Evolutionary conservation across 2,797 vertebrate genomes (phyloP), one percentile per base, ranked within the genome.

Genomic region (Numenius phaeopus): DNA sequence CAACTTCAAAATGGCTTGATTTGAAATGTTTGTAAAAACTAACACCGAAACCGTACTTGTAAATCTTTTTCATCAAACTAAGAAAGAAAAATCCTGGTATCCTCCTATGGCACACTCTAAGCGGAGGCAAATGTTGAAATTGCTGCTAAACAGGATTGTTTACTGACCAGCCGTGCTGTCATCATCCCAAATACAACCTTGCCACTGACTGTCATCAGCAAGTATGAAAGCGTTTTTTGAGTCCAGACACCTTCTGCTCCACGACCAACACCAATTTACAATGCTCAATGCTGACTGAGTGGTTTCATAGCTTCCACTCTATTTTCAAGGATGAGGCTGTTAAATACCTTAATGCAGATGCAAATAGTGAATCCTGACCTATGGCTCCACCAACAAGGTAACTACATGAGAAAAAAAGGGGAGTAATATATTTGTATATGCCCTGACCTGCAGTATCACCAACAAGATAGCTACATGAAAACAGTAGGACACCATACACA

Each of bases 101-200:
- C 47, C 11, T 62, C 22, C 24, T 57, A 49, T 18, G 16, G 5
- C 9, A 57, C 14, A 4, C 29, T 66, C 20, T 57, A 73, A 83
- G 67, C 5, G 37, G 26, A 39, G 20, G 32, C 12, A 50, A 50
- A 72, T 46, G 4, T 14, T 90, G 65, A 67, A 78, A 67, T 32
- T 1, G 0, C 14, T 82, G 24, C 21, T 61, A 44, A 82, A 77
- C 3, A 32, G 8, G 7, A 61, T 14, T 44, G 20, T 78, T 62
- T 2, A 1, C 27, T 62, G 34, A 82, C 18, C 15, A 72, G 8
- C 18, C 2, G 0, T 34, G 7, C 11, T 50, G 6, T 34, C 37
- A 40, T 39, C 37, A 66, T 39, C 52, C 46, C 34, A 55, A 32
- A 32, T 29, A 15, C 12, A 32, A 26, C 18, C 42, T 55, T 39